Conservation (phyloP, 2,113 vertebrate genomes). For the Merops nubicus region DNA sequence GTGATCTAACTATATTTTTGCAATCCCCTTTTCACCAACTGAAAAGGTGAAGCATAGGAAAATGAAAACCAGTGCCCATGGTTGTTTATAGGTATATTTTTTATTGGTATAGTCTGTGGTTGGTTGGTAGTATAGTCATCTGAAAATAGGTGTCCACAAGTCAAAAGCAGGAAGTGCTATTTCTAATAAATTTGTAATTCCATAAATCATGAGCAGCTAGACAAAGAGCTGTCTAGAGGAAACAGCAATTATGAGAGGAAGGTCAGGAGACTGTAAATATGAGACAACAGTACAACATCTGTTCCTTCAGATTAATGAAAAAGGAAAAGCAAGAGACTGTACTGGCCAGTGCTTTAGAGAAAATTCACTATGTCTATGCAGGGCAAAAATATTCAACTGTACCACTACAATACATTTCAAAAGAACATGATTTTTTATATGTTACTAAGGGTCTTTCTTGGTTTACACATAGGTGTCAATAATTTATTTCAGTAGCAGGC, state of each 20-base stretch:
- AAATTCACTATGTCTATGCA: not conserved
- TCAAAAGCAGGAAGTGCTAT: not conserved
- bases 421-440: not conserved
- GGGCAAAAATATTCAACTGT: not conserved
- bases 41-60: not conserved
- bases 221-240: not conserved
- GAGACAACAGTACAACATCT: not conserved
- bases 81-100: not conserved
- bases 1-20: not conserved
- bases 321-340: not conserved
- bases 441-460: not conserved
- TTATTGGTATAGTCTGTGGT: not conserved
- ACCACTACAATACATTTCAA: not conserved
- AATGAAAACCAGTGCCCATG: not conserved
- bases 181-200: not conserved
- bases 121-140: not conserved
- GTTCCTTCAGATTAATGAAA: not conserved
- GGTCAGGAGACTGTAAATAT: not conserved
- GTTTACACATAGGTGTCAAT: not conserved
- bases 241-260: not conserved
- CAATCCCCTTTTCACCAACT: not conserved
- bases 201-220: not conserved
- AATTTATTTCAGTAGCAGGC: not conserved
- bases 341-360: not conserved
- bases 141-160: not conserved